A percentile compares a stretch with the other conserved stretches of the same genome.
phyloP scores from a whole-genome alignment of 2,113 vertebrate species.

The Charadrius vociferus region DNA sequence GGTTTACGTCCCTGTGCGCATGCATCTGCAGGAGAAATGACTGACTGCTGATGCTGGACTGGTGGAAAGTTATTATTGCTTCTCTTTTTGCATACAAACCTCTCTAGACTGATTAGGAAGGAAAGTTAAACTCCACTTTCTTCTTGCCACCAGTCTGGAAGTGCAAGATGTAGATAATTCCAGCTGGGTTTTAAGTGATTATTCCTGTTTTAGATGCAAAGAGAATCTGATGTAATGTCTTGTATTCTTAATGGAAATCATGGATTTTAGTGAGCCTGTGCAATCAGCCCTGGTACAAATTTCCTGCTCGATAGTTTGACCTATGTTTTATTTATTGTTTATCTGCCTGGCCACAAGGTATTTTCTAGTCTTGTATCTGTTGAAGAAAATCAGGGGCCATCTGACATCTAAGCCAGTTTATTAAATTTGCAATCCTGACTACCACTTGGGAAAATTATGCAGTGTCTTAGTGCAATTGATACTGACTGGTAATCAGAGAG shows the following conservation, averaged over 20 bases:
- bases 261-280: neutral
- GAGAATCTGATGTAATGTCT: neutral
- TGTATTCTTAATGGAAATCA: neutral
- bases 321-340: neutral
- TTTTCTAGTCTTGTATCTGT: neutral
- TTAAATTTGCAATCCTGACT: neutral
- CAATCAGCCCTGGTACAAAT: neutral
- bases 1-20: neutral
- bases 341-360: neutral
- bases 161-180: neutral
- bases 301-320: neutral
- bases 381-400: neutral
- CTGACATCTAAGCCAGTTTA: neutral
- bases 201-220: neutral
- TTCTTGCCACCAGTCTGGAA: neutral
- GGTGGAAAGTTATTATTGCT: neutral
- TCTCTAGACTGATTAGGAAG: neutral
- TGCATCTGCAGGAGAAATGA: neutral
- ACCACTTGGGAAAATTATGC: slow-evolving; percentile 2
- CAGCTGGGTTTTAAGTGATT: neutral
- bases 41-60: neutral
- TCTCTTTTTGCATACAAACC: neutral
- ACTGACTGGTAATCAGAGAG: neutral
- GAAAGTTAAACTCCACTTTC: neutral
- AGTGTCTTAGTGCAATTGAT: neutral